These are phyloP conservation scores for Platichthys stellatus DNA, from an alignment of 2,113 vertebrate species.

Conservation along the genomic window DNA sequence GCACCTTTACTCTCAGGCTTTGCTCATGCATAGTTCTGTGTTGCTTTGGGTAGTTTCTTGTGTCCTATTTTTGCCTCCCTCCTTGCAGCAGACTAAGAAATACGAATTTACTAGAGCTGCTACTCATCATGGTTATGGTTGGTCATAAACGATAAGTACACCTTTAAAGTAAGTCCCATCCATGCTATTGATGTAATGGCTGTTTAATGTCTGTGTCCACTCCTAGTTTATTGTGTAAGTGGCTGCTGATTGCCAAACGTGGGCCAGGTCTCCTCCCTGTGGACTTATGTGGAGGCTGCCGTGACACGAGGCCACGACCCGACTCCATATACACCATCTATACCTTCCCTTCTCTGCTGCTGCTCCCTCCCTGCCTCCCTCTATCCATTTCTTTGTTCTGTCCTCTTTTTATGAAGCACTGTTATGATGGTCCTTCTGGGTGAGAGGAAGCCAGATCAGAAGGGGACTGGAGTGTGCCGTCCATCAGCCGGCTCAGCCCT, in stretches of 20 bases:
- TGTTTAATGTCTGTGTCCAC: conserved; percentile 72
- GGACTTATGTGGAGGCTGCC: conserved; percentile 49
- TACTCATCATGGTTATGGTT: conserved; percentile 63
- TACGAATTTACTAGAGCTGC: conserved; percentile 45
- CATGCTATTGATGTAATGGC: conserved; percentile 74
- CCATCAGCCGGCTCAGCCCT: conserved; percentile 68
- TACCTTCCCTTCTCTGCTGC: conserved; percentile 25
- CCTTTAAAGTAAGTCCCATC: conserved; percentile 60
- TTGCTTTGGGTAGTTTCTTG: background rate
- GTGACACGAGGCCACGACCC: conserved; percentile 63
- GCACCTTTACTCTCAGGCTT: background rate
- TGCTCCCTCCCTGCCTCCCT: conserved; percentile 20
- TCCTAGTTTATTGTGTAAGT: conserved; percentile 65
- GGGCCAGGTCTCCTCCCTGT: conserved; percentile 61
- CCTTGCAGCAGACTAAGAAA: conserved; percentile 21
- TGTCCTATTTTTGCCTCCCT: background rate
- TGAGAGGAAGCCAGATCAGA: conserved; percentile 57
- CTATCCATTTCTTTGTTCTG: conserved; percentile 59
- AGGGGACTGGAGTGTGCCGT: conserved; percentile 76
- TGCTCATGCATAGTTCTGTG: background rate
- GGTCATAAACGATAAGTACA: conserved; percentile 70
- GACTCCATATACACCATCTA: conserved; percentile 37
- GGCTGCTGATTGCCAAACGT: conserved; percentile 64
- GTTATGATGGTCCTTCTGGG: conserved; percentile 48
- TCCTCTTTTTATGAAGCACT: conserved; percentile 67